Percentiles rank a stretch among this genome's conserved stretches.
These are phyloP conservation scores for Ectemnius cavifrons DNA, from an alignment of 2,888 invertebrate species.

Conservation along the genomic window DNA sequence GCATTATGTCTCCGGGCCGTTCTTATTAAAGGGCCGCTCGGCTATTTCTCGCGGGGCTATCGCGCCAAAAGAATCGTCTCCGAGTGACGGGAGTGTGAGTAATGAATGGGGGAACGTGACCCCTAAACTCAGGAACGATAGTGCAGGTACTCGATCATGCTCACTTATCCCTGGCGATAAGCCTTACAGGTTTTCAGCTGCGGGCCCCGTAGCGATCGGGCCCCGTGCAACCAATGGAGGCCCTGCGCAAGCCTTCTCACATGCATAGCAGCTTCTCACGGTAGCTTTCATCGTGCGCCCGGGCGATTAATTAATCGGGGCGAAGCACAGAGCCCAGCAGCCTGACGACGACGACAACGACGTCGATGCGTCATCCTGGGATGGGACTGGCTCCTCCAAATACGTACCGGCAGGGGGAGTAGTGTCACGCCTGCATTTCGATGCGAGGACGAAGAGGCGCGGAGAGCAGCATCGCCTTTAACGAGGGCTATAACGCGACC, in stretches of 20 bases:
- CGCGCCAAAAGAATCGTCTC: too few species aligned
- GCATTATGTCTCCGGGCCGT: slow-evolving; percentile 22
- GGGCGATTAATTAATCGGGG: not conserved
- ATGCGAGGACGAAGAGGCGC: not conserved
- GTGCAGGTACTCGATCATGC: too few species aligned
- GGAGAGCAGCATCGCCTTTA: slow-evolving; percentile 29
- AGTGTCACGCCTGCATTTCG: slow-evolving; percentile 7
- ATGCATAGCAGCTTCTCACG: not conserved
- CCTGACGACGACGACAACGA: not conserved
- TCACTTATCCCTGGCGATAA: too few species aligned
- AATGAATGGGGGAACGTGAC: too few species aligned
- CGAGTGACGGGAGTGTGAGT: too few species aligned
- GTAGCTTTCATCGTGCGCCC: not conserved
- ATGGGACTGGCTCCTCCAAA: not conserved
- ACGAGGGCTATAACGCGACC: slow-evolving; percentile 52
- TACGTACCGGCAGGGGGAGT: not conserved
- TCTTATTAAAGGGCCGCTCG: slow-evolving; percentile 9
- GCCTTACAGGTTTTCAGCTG: too few species aligned
- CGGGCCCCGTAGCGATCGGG: too few species aligned
- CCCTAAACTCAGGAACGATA: too few species aligned
- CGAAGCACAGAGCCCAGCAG: not conserved
- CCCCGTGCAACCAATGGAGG: too few species aligned
- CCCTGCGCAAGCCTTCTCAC: too few species aligned
- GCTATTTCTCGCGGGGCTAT: too few species aligned
- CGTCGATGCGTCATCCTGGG: slow-evolving; percentile 6